Percentiles rank a stretch among this genome's conserved stretches.
These are phyloP conservation scores for Aporrectodea caliginosa DNA, from an alignment of 1,140 invertebrate genomes.

Conservation along the genomic window DNA sequence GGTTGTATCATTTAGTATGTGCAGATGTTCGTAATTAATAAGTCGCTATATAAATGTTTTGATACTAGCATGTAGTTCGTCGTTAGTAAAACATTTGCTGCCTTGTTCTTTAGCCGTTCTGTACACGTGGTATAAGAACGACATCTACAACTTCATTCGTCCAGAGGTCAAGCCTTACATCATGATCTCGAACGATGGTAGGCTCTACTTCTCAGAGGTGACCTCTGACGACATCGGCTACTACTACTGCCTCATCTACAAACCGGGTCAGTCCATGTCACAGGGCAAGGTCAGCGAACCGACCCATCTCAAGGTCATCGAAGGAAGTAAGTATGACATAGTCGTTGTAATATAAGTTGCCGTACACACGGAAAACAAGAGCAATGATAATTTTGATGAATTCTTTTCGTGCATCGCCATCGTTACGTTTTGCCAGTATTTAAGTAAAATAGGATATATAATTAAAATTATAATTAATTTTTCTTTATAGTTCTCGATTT, in stretches of 20 bases:
- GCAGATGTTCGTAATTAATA: no score
- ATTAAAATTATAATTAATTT: no score
- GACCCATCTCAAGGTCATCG: slow-evolving; percentile 6
- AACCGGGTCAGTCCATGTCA: slow-evolving; percentile 13
- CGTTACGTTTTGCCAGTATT: no score
- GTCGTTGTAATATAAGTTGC: neutral
- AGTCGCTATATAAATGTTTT: no score
- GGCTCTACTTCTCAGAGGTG: slow-evolving; percentile 87
- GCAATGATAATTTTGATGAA: no score
- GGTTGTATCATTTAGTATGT: no score
- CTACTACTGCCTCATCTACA: slow-evolving; percentile 80
- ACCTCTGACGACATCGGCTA: slow-evolving; percentile 84
- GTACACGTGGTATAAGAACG: slow-evolving; percentile 41
- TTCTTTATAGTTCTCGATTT: no score
- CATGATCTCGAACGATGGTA: slow-evolving; percentile 88
- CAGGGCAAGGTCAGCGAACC: slow-evolving; percentile 8
- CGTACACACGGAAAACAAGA: neutral
- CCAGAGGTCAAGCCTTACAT: slow-evolving; percentile 61
- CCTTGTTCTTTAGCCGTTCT: slow-evolving; percentile 5
- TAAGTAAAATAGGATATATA: no score
- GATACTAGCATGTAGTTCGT: no score
- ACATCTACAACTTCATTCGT: slow-evolving; percentile 77
- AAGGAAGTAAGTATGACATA: slow-evolving; percentile 23
- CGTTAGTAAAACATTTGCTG: no score
- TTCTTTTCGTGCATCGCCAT: no score